Base-by-base conservation (phyloP, 1,140 invertebrate genomes). In the Papilio helenus region DNA sequence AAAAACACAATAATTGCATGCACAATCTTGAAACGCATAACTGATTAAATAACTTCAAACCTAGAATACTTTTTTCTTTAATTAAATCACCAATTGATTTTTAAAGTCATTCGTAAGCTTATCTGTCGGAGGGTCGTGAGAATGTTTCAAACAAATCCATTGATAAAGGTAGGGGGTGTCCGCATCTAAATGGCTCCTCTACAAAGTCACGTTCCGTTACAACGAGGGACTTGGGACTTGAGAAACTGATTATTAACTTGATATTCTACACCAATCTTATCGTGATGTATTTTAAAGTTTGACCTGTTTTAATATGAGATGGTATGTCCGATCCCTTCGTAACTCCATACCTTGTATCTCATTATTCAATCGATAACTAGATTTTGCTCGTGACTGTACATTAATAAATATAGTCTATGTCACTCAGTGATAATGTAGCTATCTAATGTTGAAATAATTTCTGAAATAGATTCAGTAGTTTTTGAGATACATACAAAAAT, bases 171-270 rank as follows among this genome's bases (percentile, higher is more conserved):
- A 58, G 26, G n/a, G 49, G 74, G 49, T 76, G 49, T 76, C 26
- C 74, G 74, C 46, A 76, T 76, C 51, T 76, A 76, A 76, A 76
- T 76, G 29, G 74, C 51, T 58, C 2, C 26, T 76, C 49, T 76
- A 23, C 26, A 26, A 76, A 76, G 74, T 76, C 74, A 76, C 74
- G 74, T 76, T 5, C 23, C 55, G 55, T 26, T 39, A 26, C 7
- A 76, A 76, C 51, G 74, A 76, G 74, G 46, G 49, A 34, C 49
- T 58, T 8, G 74, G 74, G 51, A 76, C 49, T 76, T 76, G 74
- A 76, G 26, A 76, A 76, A 55, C 74, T 76, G 46, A 76, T 76
- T 76, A 58, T 76, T 55, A 76, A 76, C 46, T 76, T 58, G 26
- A 76, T 76, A 55, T 58, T 76, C 51, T 58, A 58, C 74, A 76